phyloP scores from a whole-genome alignment of 2,888 invertebrate genomes.

The Eucera pruinosa region DNA sequence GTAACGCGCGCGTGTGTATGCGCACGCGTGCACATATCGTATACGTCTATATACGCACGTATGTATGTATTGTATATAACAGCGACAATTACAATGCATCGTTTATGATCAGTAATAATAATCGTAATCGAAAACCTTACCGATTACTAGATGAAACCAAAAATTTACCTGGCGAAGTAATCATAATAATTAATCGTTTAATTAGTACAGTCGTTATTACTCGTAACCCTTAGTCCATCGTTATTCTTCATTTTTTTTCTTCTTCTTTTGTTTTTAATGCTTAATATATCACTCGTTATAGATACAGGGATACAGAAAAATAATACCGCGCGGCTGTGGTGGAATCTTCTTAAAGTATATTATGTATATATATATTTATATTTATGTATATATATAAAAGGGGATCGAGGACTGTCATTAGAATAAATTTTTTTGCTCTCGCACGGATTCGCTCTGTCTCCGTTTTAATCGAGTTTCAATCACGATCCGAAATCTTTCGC shows the following conservation, averaged over 20 bases:
- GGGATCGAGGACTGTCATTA: constrained; percentile 65
- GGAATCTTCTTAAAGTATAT: constrained; percentile 77
- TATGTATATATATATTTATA: constrained; percentile 34
- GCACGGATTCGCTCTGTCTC: constrained; percentile 65
- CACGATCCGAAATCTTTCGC: constrained; percentile 16
- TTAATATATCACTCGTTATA: constrained; percentile 74
- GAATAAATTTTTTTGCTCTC: constrained; percentile 64
- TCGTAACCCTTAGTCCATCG: constrained; percentile 74
- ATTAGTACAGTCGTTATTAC: constrained; percentile 75
- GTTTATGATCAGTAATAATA: constrained; percentile 82
- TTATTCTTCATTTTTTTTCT: constrained; percentile 34
- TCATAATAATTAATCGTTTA: constrained; percentile 72
- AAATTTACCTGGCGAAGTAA: constrained; percentile 76
- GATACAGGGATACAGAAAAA: constrained; percentile 84
- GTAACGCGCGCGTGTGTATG: constrained; percentile 17
- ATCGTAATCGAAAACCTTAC: constrained; percentile 80
- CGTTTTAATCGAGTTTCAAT: constrained; percentile 39
- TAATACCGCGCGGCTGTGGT: constrained; percentile 81
- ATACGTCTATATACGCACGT: constrained; percentile 59
- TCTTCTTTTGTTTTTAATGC: constrained; percentile 52
- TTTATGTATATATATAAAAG: constrained; percentile 59
- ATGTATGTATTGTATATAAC: constrained; percentile 82
- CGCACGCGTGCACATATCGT: constrained; percentile 55
- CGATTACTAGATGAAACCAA: constrained; percentile 78
- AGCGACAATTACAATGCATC: constrained; percentile 83